These are phyloP conservation scores for Corythornis madagascariensis DNA, from an alignment of 2,113 vertebrate species.

Conservation along the genomic window DNA sequence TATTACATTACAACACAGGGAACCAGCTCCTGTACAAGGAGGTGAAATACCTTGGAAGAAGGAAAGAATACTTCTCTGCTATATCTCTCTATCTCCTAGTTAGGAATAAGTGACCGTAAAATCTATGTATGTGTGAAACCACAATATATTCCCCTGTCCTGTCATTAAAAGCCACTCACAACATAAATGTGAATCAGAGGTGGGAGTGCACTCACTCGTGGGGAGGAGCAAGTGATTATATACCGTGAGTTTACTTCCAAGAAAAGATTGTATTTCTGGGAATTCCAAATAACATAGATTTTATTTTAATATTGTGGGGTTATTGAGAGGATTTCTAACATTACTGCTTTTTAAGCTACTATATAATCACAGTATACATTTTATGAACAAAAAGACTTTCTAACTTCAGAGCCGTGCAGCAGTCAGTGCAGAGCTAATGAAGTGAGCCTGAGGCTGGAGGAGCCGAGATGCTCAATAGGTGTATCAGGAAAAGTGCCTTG, in stretches of 20 bases:
- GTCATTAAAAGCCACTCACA: slow-evolving; percentile 73
- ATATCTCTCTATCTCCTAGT: slow-evolving; percentile 71
- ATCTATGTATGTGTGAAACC: slow-evolving; percentile 78
- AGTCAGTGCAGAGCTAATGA: slow-evolving; percentile 52
- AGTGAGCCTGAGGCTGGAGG: slow-evolving; percentile 54
- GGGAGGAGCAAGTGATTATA: slow-evolving; percentile 23
- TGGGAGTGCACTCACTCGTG: neutral
- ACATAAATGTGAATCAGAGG: slow-evolving; percentile 49
- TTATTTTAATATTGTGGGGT: slow-evolving; percentile 70
- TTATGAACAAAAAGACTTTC: slow-evolving; percentile 68
- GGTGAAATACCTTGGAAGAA: neutral
- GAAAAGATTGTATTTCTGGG: slow-evolving; percentile 68
- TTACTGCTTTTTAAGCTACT: slow-evolving; percentile 70
- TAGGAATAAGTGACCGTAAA: slow-evolving; percentile 73
- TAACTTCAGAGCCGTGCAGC: slow-evolving; percentile 45
- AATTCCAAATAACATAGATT: slow-evolving; percentile 47
- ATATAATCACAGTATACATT: slow-evolving; percentile 67
- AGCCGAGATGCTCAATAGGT: slow-evolving; percentile 42
- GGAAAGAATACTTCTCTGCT: slow-evolving; percentile 27
- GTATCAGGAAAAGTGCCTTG: slow-evolving; percentile 44
- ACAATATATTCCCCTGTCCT: slow-evolving; percentile 74
- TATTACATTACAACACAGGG: neutral
- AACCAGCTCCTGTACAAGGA: neutral
- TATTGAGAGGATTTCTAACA: slow-evolving; percentile 60
- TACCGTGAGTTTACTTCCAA: slow-evolving; percentile 59